Percentiles rank a stretch among this genome's conserved stretches.
Evolutionary conservation across 1,140 invertebrate species (phyloP).

Genomic region (Pseudomyrmex cubaensis): DNA sequence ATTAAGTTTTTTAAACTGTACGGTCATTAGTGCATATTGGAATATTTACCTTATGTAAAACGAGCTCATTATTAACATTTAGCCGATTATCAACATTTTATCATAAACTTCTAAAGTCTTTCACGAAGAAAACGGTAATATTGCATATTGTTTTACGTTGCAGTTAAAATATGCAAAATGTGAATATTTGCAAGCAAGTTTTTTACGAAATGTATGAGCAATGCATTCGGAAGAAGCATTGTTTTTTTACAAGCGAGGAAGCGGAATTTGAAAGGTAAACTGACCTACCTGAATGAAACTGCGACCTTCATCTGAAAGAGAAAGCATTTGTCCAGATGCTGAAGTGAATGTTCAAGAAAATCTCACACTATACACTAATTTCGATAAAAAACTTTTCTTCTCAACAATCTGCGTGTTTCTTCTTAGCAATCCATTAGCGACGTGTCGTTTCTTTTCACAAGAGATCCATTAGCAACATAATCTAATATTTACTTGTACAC

Average conservation of each 20-base stretch:
- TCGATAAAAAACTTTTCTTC: neutral
- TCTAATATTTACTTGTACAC: neutral
- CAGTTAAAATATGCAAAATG: neutral
- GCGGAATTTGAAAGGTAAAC: too few relatives aligned
- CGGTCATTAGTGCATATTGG: too few relatives aligned
- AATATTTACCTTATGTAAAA: neutral
- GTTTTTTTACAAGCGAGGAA: neutral
- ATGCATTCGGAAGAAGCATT: neutral
- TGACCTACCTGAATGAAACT: slow-evolving; percentile 36
- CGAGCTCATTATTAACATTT: too few relatives aligned
- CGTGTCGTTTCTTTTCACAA: neutral
- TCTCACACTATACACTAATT: neutral
- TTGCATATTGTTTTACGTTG: neutral
- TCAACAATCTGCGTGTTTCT: neutral
- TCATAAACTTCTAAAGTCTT: neutral
- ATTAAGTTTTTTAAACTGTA: too few relatives aligned
- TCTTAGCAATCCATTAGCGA: neutral
- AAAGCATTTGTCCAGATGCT: neutral
- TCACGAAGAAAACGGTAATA: neutral
- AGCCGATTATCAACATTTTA: neutral
- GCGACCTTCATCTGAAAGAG: neutral
- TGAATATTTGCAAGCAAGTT: neutral
- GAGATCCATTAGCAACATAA: neutral
- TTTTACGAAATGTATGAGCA: neutral
- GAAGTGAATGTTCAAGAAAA: neutral